Percentiles rank a stretch among this genome's conserved stretches.
Conservation (phyloP, 2,113 vertebrate genomes). For the Fregetta grallaria region DNA sequence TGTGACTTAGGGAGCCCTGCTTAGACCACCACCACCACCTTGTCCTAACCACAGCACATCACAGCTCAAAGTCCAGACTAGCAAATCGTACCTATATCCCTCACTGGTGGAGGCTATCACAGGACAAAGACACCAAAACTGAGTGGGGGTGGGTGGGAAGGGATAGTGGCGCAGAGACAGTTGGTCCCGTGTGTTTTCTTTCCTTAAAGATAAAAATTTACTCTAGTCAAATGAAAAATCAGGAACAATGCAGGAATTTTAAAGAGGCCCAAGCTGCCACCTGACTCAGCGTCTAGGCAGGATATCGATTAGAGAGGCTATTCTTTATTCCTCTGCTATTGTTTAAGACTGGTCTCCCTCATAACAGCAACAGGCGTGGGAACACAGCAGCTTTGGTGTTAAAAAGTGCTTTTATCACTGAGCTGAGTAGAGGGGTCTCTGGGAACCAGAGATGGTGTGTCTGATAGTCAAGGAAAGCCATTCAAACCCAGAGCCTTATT, state of each 20-base stretch:
- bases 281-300: constrained; percentile 71
- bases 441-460: constrained; percentile 38
- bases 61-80: neutral
- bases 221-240: neutral
- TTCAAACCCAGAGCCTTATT: neutral
- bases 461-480: constrained; percentile 6
- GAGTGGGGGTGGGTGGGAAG: neutral
- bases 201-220: constrained; percentile 48
- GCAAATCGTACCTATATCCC: neutral
- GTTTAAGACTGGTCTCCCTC: constrained; percentile 16
- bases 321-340: constrained; percentile 68
- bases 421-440: constrained; percentile 24
- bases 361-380: constrained; percentile 61
- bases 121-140: neutral
- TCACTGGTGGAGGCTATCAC: neutral
- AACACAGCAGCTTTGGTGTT: constrained; percentile 59
- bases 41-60: neutral
- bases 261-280: constrained; percentile 53
- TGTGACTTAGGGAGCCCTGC: neutral
- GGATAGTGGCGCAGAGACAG: neutral
- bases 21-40: neutral
- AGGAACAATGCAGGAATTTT: constrained; percentile 62
- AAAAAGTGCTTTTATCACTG: constrained; percentile 55
- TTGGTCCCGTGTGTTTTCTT: constrained; percentile 17
- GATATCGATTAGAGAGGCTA: constrained; percentile 65